phyloP scores from a whole-genome alignment of 1,140 invertebrate genomes.

The Brachystomella parvula region DNA sequence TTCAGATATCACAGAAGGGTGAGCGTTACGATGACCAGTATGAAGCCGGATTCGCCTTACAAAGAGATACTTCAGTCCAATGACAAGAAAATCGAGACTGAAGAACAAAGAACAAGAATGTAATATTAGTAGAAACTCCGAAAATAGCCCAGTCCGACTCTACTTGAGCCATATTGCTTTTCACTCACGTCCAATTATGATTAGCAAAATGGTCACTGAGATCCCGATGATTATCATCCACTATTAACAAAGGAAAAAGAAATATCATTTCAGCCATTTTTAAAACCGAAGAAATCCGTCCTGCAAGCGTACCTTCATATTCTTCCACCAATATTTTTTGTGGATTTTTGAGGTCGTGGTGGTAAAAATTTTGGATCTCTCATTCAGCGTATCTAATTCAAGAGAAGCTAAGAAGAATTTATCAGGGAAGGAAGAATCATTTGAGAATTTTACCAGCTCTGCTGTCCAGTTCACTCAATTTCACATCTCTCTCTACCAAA shows the following conservation, averaged over 20 bases:
- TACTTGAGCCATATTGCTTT: not conserved
- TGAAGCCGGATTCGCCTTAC: too few relatives aligned
- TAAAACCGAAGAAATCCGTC: not conserved
- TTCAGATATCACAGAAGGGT: too few relatives aligned
- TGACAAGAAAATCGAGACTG: too few relatives aligned
- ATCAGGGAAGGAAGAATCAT: not conserved
- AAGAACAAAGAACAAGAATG: too few relatives aligned
- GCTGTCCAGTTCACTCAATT: too few relatives aligned
- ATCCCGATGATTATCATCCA: not conserved
- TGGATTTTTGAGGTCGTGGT: not conserved
- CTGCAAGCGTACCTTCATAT: not conserved
- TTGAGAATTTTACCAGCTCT: not conserved
- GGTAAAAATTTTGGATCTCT: not conserved
- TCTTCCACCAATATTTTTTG: not conserved
- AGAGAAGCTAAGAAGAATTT: not conserved
- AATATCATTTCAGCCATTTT: not conserved
- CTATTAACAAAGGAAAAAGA: not conserved
- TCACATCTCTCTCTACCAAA: not conserved
- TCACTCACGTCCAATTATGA: not conserved
- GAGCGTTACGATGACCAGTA: too few relatives aligned
- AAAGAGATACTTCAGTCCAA: too few relatives aligned
- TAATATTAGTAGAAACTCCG: too few relatives aligned
- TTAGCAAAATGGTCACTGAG: not conserved
- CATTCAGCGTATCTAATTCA: not conserved
- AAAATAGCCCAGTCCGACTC: too few relatives aligned